Evolutionary conservation across 2,797 vertebrate genomes (phyloP).

Genomic region (Etheostoma perlongum): DNA sequence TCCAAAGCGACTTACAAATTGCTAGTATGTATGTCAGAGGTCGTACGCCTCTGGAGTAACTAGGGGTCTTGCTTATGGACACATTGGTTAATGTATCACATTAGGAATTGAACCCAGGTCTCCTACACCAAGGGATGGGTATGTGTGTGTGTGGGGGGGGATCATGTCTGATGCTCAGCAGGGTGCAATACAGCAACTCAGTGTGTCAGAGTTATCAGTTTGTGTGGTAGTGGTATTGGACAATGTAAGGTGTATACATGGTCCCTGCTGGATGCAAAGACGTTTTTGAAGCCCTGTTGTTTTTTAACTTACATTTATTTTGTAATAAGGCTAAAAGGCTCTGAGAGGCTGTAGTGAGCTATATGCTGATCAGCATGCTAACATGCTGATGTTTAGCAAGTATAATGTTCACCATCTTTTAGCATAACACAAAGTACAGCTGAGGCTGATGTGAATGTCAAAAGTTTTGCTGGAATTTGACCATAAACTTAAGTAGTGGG

Average conservation of each 20-base stretch:
- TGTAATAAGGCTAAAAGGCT: neutral
- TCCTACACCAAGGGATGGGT: neutral
- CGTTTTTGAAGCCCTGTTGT: neutral
- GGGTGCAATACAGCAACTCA: constrained; percentile 6
- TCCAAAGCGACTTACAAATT: no score
- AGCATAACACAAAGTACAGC: neutral
- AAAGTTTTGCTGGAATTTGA: constrained; percentile 2
- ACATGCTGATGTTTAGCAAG: neutral
- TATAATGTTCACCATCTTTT: neutral
- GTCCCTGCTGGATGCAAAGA: neutral
- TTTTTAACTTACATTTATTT: neutral
- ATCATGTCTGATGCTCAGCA: constrained; percentile 7
- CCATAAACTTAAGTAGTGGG: neutral
- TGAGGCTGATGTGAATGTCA: neutral
- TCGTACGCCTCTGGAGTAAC: no score
- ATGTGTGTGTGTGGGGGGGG: neutral
- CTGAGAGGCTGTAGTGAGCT: no score
- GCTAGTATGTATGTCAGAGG: no score
- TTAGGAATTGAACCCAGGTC: no score
- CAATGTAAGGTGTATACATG: neutral
- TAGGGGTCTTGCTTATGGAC: no score
- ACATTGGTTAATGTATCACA: no score
- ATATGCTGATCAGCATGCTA: neutral
- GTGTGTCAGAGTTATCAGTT: constrained; percentile 1
- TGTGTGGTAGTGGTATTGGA: neutral